Percentiles rank a stretch among this genome's conserved stretches.
Conservation (phyloP, 2,888 invertebrate species). For the Cheilosia pagana region DNA sequence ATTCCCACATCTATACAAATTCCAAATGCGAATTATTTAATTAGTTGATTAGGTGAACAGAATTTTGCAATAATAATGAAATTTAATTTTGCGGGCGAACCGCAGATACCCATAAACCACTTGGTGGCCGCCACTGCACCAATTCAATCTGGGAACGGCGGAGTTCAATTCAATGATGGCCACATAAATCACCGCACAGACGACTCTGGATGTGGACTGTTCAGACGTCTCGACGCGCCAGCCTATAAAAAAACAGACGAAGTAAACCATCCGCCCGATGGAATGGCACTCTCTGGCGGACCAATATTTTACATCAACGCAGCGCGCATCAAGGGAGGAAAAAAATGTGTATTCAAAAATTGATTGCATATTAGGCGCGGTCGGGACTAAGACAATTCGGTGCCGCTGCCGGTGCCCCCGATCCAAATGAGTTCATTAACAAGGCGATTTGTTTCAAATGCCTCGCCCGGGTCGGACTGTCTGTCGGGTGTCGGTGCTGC, state of each 20-base stretch:
- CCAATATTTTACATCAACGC: slow-evolving; percentile 31
- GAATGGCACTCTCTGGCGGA: slow-evolving; percentile 24
- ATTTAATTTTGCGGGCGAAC: slow-evolving; percentile 55
- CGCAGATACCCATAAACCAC: slow-evolving; percentile 54
- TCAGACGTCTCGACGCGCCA: slow-evolving; percentile 71
- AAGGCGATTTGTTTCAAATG: slow-evolving; percentile 73
- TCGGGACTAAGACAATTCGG: slow-evolving; percentile 57
- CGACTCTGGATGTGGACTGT: slow-evolving; percentile 23
- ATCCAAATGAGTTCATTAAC: slow-evolving; percentile 71
- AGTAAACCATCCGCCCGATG: neutral
- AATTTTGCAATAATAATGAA: slow-evolving; percentile 63
- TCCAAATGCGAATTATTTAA: slow-evolving; percentile 64
- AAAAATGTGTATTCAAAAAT: slow-evolving; percentile 32
- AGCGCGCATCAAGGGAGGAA: slow-evolving; percentile 18
- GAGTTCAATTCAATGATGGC: slow-evolving; percentile 22
- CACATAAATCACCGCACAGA: slow-evolving; percentile 63
- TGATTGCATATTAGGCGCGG: slow-evolving; percentile 66
- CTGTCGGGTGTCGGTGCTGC: slow-evolving; percentile 46
- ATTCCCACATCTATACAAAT: slow-evolving; percentile 3
- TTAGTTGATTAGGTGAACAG: slow-evolving; percentile 65
- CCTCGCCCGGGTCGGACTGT: slow-evolving; percentile 29
- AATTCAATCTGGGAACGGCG: slow-evolving; percentile 29
- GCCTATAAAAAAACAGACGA: neutral
- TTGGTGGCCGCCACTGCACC: slow-evolving; percentile 55
- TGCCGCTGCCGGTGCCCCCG: neutral